These are phyloP conservation scores for Adelosebastes latens DNA, from an alignment of 2,797 vertebrate species.

Conservation along the genomic window DNA sequence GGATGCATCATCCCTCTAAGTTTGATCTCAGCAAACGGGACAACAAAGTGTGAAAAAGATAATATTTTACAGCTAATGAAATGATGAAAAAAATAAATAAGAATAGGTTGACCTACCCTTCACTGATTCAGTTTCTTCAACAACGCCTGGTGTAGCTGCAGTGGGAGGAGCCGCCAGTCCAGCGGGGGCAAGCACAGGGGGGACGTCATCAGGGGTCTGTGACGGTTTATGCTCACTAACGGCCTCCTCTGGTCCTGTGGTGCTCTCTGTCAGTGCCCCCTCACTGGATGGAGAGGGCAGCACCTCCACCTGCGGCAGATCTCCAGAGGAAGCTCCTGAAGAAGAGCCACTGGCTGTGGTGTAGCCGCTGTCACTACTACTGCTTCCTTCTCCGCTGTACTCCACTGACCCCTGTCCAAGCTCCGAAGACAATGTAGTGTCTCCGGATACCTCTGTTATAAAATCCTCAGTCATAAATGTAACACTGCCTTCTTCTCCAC, in stretches of 20 bases:
- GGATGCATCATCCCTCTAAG: background rate
- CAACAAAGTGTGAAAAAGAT: background rate
- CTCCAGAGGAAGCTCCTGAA: conserved; percentile 69
- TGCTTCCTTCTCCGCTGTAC: conserved; percentile 68
- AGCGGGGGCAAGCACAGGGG: conserved; percentile 34
- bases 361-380: conserved; percentile 65
- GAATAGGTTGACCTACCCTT: conserved; percentile 76
- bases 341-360: conserved; percentile 65
- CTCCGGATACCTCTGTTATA: conserved; percentile 76
- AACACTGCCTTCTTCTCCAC: conserved; percentile 68
- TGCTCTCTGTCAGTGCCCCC: conserved; percentile 59
- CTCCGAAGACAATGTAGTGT: conserved; percentile 76
- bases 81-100: background rate
- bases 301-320: conserved; percentile 54
- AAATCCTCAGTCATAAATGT: conserved; percentile 83
- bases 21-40: background rate
- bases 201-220: conserved; percentile 44
- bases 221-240: conserved; percentile 61
- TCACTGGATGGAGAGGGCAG: conserved; percentile 71
- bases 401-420: conserved; percentile 80
- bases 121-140: conserved; percentile 21
- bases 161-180: conserved; percentile 52
- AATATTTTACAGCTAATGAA: background rate
- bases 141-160: conserved; percentile 38
- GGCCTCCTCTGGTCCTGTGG: conserved; percentile 65